Conservation (phyloP, 2,113 vertebrate genomes). For the Crotalus tigris region DNA sequence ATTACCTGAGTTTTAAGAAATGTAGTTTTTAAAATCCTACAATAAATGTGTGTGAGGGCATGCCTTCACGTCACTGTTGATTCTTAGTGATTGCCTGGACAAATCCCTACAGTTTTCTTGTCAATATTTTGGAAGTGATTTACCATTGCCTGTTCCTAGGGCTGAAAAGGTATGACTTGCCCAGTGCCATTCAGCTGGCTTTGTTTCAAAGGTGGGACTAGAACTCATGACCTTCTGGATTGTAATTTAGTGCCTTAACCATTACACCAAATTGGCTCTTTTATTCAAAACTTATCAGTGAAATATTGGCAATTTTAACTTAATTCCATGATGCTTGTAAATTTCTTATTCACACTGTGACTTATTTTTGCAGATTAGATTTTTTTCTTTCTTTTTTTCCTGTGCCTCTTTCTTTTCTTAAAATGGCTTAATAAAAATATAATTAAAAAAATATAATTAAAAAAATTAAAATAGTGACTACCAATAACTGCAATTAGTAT, state of each 20-base stretch:
- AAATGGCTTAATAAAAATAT: neutral
- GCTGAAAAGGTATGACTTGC: neutral
- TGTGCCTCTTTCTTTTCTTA: neutral
- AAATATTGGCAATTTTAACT: neutral
- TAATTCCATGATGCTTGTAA: neutral
- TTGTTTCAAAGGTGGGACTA: neutral
- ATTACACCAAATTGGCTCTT: neutral
- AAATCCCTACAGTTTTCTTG: neutral
- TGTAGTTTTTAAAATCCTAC: neutral
- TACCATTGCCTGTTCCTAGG: neutral
- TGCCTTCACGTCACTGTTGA: neutral
- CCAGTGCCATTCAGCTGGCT: neutral
- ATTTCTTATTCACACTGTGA: neutral
- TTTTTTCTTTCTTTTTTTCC: neutral
- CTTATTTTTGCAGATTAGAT: neutral
- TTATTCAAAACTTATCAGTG: neutral
- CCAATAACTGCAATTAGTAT: neutral
- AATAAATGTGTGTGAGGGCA: neutral
- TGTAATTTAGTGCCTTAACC: neutral
- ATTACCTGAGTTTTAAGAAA: neutral
- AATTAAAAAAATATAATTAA: conserved; percentile 6
- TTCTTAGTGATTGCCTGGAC: neutral
- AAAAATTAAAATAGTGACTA: conserved; percentile 15
- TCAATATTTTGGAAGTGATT: neutral
- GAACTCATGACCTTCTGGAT: neutral